These are phyloP conservation scores for Spialia ferax DNA, from an alignment of 2,888 invertebrate genomes.

Conservation along the genomic window DNA sequence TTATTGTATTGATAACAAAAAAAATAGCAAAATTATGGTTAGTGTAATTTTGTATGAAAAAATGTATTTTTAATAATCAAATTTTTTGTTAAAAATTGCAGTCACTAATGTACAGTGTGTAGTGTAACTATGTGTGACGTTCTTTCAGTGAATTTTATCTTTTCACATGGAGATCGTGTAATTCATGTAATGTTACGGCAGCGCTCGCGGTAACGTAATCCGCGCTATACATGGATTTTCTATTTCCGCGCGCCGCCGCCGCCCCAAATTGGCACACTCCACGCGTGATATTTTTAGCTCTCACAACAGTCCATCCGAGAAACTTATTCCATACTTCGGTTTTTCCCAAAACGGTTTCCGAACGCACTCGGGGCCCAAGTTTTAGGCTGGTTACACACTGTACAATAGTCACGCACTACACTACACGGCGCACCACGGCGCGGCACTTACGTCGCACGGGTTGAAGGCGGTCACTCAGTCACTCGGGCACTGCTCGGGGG, in stretches of 20 bases:
- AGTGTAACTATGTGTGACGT: conserved; percentile 46
- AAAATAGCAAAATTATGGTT: neutral
- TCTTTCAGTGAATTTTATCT: neutral
- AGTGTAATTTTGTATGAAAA: neutral
- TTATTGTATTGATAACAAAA: neutral
- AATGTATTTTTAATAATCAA: neutral
- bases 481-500: conserved; percentile 72
- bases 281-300: conserved; percentile 69
- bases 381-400: conserved; percentile 49
- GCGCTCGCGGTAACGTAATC: conserved; percentile 74
- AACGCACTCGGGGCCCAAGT: conserved; percentile 51
- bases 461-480: conserved; percentile 83
- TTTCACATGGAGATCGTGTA: conserved; percentile 19
- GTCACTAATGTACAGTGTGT: conserved; percentile 50
- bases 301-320: conserved; percentile 46
- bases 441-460: conserved; percentile 86
- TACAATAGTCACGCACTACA: conserved; percentile 51
- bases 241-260: conserved; percentile 63
- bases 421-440: conserved; percentile 62
- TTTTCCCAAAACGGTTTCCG: conserved; percentile 35
- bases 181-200: conserved; percentile 39
- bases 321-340: conserved; percentile 2
- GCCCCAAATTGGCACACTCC: conserved; percentile 63
- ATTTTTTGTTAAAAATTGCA: neutral
- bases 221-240: conserved; percentile 76